phyloP scores from a whole-genome alignment of 1,140 invertebrate species.

The Drosophila albomicans region DNA sequence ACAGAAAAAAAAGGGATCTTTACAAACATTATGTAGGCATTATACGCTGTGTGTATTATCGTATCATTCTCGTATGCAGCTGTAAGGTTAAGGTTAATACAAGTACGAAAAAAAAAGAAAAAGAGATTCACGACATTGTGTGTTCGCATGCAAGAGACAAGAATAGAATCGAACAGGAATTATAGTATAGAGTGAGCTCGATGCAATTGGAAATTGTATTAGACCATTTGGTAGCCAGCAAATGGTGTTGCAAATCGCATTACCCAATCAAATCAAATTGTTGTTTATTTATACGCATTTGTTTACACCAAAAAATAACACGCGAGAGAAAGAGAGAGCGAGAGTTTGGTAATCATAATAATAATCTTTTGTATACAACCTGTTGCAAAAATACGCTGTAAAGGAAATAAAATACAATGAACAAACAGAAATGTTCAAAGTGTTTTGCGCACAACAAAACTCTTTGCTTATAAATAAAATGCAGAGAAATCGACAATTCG shows the following conservation, averaged over 20 bases:
- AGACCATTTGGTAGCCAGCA: constrained; percentile 26
- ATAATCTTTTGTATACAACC: constrained; percentile 57
- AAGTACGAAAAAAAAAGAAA: constrained; percentile 9
- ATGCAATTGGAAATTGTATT: constrained; percentile 32
- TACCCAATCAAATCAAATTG: constrained; percentile 33
- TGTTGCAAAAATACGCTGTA: constrained; percentile 56
- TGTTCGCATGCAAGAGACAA: constrained; percentile 42
- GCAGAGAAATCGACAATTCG: constrained; percentile 2
- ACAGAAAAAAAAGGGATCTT: not conserved
- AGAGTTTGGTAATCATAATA: constrained; percentile 14
- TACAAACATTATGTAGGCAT: constrained; percentile 1
- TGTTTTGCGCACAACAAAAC: constrained; percentile 11
- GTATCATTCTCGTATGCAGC: constrained; percentile 30
- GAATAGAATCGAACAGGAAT: constrained; percentile 25
- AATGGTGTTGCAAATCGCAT: constrained; percentile 43
- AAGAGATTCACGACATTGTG: constrained; percentile 24
- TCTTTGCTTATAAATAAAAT: not conserved
- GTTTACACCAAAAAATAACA: constrained; percentile 23
- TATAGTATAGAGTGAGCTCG: constrained; percentile 9
- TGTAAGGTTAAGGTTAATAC: constrained; percentile 49
- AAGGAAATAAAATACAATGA: constrained; percentile 16
- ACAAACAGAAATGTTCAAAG: constrained; percentile 17
- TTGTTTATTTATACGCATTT: constrained; percentile 36
- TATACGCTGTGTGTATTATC: constrained; percentile 11
- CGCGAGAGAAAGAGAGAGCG: not conserved